A percentile compares a stretch with the other conserved stretches of the same genome.
These are phyloP conservation scores for Hololepta plana DNA, from an alignment of 2,888 invertebrate species.

Conservation along the genomic window DNA sequence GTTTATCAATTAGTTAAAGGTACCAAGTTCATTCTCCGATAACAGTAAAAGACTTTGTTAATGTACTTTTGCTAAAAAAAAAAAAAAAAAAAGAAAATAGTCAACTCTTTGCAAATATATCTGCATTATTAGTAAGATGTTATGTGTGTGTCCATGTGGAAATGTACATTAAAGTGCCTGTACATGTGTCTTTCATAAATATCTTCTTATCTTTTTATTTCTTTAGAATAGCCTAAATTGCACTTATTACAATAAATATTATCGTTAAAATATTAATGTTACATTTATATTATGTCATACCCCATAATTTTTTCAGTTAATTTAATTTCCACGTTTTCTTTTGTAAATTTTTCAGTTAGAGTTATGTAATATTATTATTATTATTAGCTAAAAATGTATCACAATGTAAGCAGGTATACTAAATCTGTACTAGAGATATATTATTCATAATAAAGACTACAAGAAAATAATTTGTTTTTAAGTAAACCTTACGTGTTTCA, in stretches of 20 bases:
- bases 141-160: slow-evolving; percentile 4
- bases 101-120: too few species aligned
- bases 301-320: neutral
- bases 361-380: slow-evolving; percentile 1
- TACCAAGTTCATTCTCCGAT: too few species aligned
- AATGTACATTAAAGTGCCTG: too few species aligned
- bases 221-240: slow-evolving; percentile 12
- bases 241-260: slow-evolving; percentile 9
- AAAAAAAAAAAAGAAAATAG: too few species aligned
- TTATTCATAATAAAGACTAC: too few species aligned
- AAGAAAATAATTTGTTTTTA: too few species aligned
- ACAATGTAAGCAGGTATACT: slow-evolving; percentile 26
- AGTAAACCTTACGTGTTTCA: too few species aligned
- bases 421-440: slow-evolving; percentile 9
- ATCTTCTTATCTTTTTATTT: slow-evolving; percentile 6
- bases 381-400: slow-evolving; percentile 17
- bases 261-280: slow-evolving; percentile 2
- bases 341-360: slow-evolving; percentile 1
- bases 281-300: neutral
- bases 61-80: too few species aligned
- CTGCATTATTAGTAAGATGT: slow-evolving; percentile 1
- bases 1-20: too few species aligned
- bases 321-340: slow-evolving; percentile 1
- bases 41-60: too few species aligned
- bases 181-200: neutral